phyloP scores from a whole-genome alignment of 2,797 vertebrate species.

The Leptatherina wallacei region DNA sequence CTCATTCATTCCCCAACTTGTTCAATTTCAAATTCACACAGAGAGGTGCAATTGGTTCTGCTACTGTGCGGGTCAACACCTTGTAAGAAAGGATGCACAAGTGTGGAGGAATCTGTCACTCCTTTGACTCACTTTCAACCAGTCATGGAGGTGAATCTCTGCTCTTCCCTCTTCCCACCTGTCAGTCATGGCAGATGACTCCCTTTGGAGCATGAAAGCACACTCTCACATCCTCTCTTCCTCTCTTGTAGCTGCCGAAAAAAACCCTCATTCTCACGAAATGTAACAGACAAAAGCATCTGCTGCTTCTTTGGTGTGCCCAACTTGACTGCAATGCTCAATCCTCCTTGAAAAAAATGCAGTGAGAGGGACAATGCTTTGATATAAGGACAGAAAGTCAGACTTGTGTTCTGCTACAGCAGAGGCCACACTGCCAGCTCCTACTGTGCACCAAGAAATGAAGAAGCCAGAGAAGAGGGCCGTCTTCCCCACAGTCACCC shows the following conservation, averaged over 20 bases:
- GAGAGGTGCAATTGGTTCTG: constrained; percentile 60
- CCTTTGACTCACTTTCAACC: constrained; percentile 62
- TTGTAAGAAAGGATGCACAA: constrained; percentile 63
- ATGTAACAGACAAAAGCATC: constrained; percentile 66
- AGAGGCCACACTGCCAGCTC: constrained; percentile 20
- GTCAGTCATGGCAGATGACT: constrained; percentile 72
- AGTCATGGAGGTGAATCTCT: constrained; percentile 67
- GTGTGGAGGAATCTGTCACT: constrained; percentile 49
- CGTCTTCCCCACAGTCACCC: constrained; percentile 52
- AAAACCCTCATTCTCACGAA: constrained; percentile 61
- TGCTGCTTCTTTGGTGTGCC: constrained; percentile 51
- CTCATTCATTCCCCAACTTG: constrained; percentile 42
- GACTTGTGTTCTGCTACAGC: constrained; percentile 52
- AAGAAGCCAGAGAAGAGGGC: constrained; percentile 40
- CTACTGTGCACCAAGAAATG: constrained; percentile 31
- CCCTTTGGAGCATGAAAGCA: constrained; percentile 71
- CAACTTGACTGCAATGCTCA: constrained; percentile 55
- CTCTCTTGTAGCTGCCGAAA: constrained; percentile 45
- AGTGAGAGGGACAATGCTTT: constrained; percentile 55
- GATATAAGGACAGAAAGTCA: constrained; percentile 46
- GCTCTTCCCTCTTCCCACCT: constrained; percentile 56
- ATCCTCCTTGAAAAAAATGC: constrained; percentile 61
- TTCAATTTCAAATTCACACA: constrained; percentile 72
- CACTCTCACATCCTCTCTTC: constrained; percentile 29
- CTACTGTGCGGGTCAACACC: constrained; percentile 70